Base-by-base conservation (phyloP, 2,888 invertebrate genomes). In the Girardia tigrina region DNA sequence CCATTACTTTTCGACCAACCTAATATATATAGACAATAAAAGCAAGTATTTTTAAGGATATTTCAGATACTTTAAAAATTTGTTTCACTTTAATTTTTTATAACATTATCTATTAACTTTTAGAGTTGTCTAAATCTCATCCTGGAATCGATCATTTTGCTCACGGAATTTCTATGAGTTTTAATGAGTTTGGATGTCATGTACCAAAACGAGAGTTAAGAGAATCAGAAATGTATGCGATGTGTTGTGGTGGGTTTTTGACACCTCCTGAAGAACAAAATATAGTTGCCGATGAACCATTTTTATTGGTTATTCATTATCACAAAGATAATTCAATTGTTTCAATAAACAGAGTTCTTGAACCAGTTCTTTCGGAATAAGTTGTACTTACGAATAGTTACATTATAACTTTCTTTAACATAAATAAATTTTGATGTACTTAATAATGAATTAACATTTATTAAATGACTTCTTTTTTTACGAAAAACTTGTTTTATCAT, bases 311-410 rank as follows among this genome's bases (percentile, higher is more conserved):
- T 6, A 56, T 56, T 16, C 56, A 56, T 56, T 56, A 56, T 56
- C 56, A 56, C n/a, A n/a, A 20, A 20, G 56, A 23, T 20, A 56
- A 56, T n/a, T 56, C 56, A 20, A 23, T 56, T 56, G 56, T 56
- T 20, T 56, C 56, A 8, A n/a, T 56, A 6, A 56, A 56, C 23
- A 56, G 56, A 56, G 56, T 56, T 56, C 23, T 56, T n/a, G 56
- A 56, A n/a, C 56, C 56, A 6, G n/a, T 56, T 56, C 56, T 8
- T 56, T 56, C 56, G n/a, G 56, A 56, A 56, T 56, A 56, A 56
- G n/a, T n/a, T n/a, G n/a, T n/a, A n/a, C n/a, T n/a, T n/a, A n/a
- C n/a, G n/a, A n/a, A n/a, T n/a, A n/a, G n/a, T n/a, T n/a, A n/a
- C n/a, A n/a, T n/a, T n/a, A n/a, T n/a, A n/a, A n/a, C n/a, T n/a